Conservation (phyloP, 2,113 vertebrate species). For the Cavia aperea region DNA sequence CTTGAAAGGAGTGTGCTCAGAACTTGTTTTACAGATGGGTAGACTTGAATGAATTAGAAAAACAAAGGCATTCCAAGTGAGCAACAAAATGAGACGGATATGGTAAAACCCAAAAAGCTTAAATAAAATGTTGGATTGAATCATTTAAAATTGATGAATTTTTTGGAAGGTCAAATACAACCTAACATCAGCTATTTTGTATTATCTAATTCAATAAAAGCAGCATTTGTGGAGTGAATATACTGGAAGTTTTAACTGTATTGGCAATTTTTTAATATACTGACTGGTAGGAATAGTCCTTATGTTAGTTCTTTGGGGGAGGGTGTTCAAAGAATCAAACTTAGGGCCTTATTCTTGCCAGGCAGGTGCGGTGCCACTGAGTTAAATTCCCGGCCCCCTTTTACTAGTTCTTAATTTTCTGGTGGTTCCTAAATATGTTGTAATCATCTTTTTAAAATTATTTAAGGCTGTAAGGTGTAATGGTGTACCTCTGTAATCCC, state of each 20-base stretch:
- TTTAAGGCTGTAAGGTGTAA: background rate
- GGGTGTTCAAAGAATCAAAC: too few relatives aligned
- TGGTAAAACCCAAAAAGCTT: background rate
- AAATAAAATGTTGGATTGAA: constrained; percentile 1
- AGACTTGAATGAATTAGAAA: background rate
- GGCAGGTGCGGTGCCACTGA: too few relatives aligned
- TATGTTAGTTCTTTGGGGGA: too few relatives aligned
- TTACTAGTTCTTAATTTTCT: background rate
- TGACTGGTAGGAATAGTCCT: too few relatives aligned
- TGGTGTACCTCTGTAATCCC: background rate
- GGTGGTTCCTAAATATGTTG: constrained; percentile 23
- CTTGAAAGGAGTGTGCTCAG: background rate
- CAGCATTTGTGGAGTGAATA: background rate
- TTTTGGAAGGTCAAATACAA: background rate
- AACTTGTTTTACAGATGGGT: background rate
- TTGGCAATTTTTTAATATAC: background rate
- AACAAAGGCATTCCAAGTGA: background rate
- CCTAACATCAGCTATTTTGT: background rate
- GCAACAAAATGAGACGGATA: background rate
- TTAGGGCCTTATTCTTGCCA: too few relatives aligned
- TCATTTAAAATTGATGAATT: background rate
- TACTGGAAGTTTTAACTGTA: background rate
- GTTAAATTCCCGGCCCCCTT: background rate
- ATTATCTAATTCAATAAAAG: background rate
- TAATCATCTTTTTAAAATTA: constrained; percentile 3